phyloP scores from a whole-genome alignment of 2,888 invertebrate species.

The Colletes collaris region DNA sequence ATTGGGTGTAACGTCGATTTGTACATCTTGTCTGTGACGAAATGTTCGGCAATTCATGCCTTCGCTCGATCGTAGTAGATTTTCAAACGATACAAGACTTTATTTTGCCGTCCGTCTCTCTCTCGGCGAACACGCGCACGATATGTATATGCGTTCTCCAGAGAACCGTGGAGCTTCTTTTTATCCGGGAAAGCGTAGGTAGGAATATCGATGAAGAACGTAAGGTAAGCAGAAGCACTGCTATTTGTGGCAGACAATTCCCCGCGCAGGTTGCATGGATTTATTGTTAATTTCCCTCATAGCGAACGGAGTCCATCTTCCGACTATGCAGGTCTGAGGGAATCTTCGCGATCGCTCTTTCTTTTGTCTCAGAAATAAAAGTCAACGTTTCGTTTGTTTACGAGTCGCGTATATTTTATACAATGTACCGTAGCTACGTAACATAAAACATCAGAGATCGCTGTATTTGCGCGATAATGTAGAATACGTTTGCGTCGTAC shows the following conservation, averaged over 20 bases:
- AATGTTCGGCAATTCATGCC: slow-evolving; percentile 44
- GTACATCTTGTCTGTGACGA: slow-evolving; percentile 23
- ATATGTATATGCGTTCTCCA: slow-evolving; percentile 42
- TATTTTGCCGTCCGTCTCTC: slow-evolving; percentile 35
- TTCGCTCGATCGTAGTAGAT: slow-evolving; percentile 35
- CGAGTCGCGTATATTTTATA: slow-evolving; percentile 9
- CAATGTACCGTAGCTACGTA: background rate
- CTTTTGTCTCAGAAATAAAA: background rate
- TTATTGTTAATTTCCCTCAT: slow-evolving; percentile 47
- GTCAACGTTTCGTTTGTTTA: background rate
- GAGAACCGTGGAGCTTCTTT: slow-evolving; percentile 55
- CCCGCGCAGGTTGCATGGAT: slow-evolving; percentile 37
- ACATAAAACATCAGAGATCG: slow-evolving; percentile 15
- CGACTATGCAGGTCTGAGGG: background rate
- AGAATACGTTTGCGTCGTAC: slow-evolving; percentile 4
- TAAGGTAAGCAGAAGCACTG: slow-evolving; percentile 38
- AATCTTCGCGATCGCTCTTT: background rate
- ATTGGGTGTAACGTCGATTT: no score
- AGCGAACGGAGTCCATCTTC: slow-evolving; percentile 1
- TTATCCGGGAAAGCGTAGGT: slow-evolving; percentile 48
- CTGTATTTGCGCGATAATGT: background rate
- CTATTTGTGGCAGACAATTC: slow-evolving; percentile 53
- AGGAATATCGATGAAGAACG: slow-evolving; percentile 65
- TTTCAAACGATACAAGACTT: slow-evolving; percentile 40
- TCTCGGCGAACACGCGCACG: slow-evolving; percentile 45